Base-by-base conservation (phyloP, 2,888 invertebrate species). In the Cephus runcator region DNA sequence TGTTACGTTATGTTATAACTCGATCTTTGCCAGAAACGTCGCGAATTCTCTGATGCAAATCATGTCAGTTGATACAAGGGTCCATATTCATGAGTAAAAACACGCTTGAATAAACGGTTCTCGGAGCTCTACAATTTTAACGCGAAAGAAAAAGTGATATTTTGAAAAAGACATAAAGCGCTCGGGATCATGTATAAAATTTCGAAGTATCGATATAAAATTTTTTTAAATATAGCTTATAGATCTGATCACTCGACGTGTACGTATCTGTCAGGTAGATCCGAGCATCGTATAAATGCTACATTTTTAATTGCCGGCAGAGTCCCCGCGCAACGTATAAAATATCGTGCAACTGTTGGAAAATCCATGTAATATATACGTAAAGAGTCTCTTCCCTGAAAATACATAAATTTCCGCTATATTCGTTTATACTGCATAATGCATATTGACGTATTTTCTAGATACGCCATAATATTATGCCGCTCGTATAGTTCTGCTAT, bases 41-140 rank as follows among this genome's bases (percentile, higher is more conserved):
- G 71, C 31, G 33, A 71, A 9, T 71, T 34, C 23, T 23, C 11
- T 12, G 23, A 71, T 34, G 33, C 34, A 23, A 71, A 71, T 34
- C 71, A 31, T 34, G 71, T 33, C 71, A 71, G 71, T 71, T 71
- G 71, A 71, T 71, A 71, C 31, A 33, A 71, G 33, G 33, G 71
- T 71, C 69, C 69, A 69, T 69, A 69, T 69, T 69, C 69, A 69
- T 69, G 69, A 69, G 69, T 30, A 15, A 34, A 71, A 34, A 71
- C 12, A 71, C 33, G 71, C 33, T 31, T 34, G 71, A 71, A 71
- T 71, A 34, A 71, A 71, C 31, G 12, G 33, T 71, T 12, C 33
- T 11, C n/a, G 23, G 23, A 56, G 56, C 56, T 56, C 23, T 6
- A 56, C 0, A 56, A 56, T 56, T 56, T 23, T 56, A 15, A 56